Conservation (phyloP, 2,113 vertebrate genomes). For the Antigone vipio region DNA sequence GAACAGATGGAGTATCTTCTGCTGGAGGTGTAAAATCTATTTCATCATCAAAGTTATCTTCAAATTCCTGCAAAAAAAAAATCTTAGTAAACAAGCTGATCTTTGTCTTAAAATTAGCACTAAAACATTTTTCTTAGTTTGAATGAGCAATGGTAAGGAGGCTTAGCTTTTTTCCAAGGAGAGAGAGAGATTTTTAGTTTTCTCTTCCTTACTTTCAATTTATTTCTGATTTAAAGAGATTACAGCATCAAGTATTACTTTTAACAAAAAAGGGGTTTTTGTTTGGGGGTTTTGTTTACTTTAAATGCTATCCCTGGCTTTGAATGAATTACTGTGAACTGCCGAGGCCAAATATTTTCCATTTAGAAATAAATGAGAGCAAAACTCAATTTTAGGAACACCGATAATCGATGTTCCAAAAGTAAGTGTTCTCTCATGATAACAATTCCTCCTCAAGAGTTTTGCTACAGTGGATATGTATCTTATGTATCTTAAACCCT, state of each 20-base stretch:
- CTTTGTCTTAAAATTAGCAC: background rate
- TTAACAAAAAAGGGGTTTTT: background rate
- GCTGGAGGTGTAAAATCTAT: slow-evolving; percentile 97
- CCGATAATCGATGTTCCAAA: background rate
- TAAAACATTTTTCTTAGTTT: background rate
- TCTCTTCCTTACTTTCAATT: background rate
- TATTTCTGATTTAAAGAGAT: background rate
- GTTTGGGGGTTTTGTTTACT: background rate
- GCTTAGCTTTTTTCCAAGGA: background rate
- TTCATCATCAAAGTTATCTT: slow-evolving; percentile 98
- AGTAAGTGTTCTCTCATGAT: background rate
- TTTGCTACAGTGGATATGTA: background rate
- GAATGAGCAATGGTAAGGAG: background rate
- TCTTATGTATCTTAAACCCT: background rate
- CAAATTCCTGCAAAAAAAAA: slow-evolving; percentile 86
- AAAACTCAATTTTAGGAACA: background rate
- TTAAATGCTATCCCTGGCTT: background rate
- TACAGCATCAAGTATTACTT: background rate
- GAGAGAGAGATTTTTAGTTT: background rate
- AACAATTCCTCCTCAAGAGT: background rate
- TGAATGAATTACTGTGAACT: background rate
- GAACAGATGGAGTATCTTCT: slow-evolving; percentile 95
- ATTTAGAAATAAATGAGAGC: background rate
- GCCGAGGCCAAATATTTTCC: background rate
- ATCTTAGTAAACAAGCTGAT: background rate